These are phyloP conservation scores for Pipistrellus kuhlii DNA, from an alignment of 2,797 vertebrate species.

Conservation along the genomic window DNA sequence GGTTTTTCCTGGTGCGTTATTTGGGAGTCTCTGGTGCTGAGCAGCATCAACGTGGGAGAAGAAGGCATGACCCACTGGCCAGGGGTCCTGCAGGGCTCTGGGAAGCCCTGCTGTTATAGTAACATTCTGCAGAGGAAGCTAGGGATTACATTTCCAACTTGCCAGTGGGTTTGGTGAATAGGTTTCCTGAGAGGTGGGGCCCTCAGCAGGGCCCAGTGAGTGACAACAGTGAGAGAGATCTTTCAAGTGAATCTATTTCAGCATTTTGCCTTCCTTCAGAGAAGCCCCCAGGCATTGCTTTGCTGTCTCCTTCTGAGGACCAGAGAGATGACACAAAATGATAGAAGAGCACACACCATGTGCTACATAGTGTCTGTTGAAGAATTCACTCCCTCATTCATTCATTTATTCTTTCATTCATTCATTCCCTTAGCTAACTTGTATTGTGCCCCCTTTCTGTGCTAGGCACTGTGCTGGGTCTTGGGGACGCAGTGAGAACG, in stretches of 20 bases:
- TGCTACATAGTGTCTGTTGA: neutral
- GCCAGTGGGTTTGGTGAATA: constrained; percentile 85
- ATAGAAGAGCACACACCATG: neutral
- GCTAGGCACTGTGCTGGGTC: neutral
- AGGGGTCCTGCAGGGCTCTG: neutral
- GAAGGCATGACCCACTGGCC: neutral
- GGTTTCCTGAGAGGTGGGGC: constrained; percentile 77
- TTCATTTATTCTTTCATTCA: neutral
- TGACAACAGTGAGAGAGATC: constrained; percentile 79
- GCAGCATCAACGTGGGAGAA: neutral
- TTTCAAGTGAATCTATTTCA: constrained; percentile 83
- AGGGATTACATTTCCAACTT: constrained; percentile 86
- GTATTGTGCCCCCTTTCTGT: neutral
- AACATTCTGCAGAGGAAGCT: constrained; percentile 81
- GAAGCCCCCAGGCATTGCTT: neutral
- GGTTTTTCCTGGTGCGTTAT: neutral
- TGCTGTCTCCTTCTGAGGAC: neutral
- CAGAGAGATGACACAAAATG: neutral
- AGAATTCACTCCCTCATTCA: neutral
- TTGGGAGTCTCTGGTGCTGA: neutral
- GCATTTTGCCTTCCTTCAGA: constrained; percentile 64
- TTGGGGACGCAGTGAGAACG: accelerated
- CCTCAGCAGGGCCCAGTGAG: constrained; percentile 79
- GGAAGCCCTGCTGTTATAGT: constrained; percentile 75
- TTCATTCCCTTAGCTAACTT: neutral